A percentile compares a stretch with the other conserved stretches of the same genome.
Evolutionary conservation across 2,888 invertebrate genomes (phyloP).

Genomic region (Caradrina kadenii): DNA sequence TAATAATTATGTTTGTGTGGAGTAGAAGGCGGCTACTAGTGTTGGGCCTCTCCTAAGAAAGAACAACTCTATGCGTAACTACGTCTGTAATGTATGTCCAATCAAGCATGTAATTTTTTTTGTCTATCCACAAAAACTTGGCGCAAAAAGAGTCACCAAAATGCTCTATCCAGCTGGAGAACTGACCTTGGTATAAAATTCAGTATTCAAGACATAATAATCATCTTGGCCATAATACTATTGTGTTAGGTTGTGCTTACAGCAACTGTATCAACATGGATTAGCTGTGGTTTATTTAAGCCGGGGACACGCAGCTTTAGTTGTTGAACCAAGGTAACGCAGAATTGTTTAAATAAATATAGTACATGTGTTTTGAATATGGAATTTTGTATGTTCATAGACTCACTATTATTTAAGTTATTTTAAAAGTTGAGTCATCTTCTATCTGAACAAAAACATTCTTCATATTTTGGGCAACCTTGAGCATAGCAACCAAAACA

Average conservation of each 20-base stretch:
- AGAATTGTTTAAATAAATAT: conserved; percentile 14
- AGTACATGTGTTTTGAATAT: background rate
- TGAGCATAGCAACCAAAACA: background rate
- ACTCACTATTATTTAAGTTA: conserved; percentile 4
- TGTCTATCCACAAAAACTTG: conserved; percentile 17
- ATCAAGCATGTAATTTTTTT: conserved; percentile 15
- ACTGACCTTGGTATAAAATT: conserved; percentile 41
- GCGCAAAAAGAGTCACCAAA: conserved; percentile 28
- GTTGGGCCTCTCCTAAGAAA: too few relatives aligned
- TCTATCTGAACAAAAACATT: conserved; percentile 8
- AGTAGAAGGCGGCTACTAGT: background rate
- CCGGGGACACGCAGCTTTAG: background rate
- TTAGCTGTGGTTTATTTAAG: conserved; percentile 11
- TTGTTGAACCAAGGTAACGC: conserved; percentile 3
- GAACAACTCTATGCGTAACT: conserved; percentile 6
- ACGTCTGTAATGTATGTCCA: conserved; percentile 10
- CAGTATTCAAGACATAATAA: conserved; percentile 45
- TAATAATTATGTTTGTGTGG: background rate
- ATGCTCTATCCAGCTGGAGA: conserved; percentile 19
- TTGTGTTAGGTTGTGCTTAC: conserved; percentile 6
- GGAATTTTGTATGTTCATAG: conserved; percentile 1
- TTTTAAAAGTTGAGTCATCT: conserved; percentile 11
- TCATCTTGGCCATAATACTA: conserved; percentile 26
- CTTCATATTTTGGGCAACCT: background rate
- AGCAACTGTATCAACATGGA: conserved; percentile 34